phyloP scores from a whole-genome alignment of 2,113 vertebrate species.

The Anhinga rufa region DNA sequence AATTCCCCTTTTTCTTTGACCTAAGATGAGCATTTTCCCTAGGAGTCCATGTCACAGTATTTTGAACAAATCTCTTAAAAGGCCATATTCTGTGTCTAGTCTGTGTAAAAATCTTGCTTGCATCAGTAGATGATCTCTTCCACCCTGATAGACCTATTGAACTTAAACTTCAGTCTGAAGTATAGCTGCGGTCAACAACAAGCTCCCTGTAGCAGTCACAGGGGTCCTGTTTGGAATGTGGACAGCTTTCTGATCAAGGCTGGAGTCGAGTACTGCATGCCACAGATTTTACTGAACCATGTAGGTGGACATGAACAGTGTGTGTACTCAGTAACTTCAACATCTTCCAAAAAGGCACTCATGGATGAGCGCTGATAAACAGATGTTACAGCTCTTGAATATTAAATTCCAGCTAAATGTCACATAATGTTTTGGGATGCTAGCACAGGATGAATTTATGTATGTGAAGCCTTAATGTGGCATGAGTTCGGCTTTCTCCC shows the following conservation, averaged over 20 bases:
- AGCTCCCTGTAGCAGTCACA: background rate
- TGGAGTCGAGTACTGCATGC: accelerated
- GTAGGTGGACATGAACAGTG: background rate
- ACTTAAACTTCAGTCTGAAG: background rate
- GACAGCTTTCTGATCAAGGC: background rate
- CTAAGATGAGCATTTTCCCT: background rate
- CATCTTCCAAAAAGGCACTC: background rate
- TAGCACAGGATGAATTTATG: background rate
- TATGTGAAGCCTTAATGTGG: background rate
- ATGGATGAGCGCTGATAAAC: background rate
- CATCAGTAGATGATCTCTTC: background rate
- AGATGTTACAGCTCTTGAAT: background rate
- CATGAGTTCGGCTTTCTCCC: background rate
- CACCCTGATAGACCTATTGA: background rate
- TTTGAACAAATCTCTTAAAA: background rate
- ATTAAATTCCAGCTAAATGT: background rate
- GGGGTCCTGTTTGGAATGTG: background rate
- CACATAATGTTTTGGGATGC: background rate
- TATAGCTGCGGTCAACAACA: accelerated
- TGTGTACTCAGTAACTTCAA: background rate
- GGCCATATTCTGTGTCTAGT: background rate
- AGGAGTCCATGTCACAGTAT: background rate
- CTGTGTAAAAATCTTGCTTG: background rate
- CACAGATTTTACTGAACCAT: background rate
- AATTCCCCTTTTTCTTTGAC: background rate